A percentile compares a stretch with the other conserved stretches of the same genome.
phyloP scores from a whole-genome alignment of 2,113 vertebrate genomes.

The Apeltes quadracus region DNA sequence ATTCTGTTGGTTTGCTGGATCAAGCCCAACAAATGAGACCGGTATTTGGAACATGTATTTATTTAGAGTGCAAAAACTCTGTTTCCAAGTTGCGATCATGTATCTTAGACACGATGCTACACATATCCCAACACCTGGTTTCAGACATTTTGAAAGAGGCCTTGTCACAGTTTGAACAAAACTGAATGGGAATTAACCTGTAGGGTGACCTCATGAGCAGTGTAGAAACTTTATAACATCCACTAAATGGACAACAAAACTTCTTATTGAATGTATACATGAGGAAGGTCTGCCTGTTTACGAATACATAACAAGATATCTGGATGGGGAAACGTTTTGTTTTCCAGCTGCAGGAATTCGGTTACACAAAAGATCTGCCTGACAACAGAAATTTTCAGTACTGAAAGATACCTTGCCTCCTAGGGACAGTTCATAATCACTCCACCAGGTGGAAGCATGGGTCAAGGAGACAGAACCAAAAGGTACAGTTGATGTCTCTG shows the following conservation, averaged over 20 bases:
- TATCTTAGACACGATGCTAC: too few relatives aligned
- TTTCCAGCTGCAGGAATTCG: background rate
- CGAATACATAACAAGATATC: background rate
- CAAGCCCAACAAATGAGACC: too few relatives aligned
- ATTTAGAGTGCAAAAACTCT: too few relatives aligned
- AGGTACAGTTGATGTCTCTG: background rate
- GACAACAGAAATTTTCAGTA: background rate
- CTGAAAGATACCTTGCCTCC: too few relatives aligned
- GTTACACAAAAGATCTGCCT: background rate
- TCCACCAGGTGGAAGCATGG: slow-evolving; percentile 62
- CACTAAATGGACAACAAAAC: background rate
- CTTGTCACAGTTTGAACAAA: too few relatives aligned
- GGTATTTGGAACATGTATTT: too few relatives aligned
- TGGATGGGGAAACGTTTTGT: background rate
- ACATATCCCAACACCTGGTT: too few relatives aligned
- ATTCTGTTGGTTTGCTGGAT: too few relatives aligned
- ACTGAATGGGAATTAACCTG: background rate
- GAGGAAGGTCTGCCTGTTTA: background rate
- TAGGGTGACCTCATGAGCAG: too few relatives aligned
- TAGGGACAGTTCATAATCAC: background rate
- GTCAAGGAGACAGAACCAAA: slow-evolving; percentile 26
- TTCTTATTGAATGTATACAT: background rate
- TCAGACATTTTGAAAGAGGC: too few relatives aligned
- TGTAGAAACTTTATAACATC: background rate
- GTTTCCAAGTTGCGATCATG: too few relatives aligned